Conservation (phyloP, 2,888 invertebrate species). For the Coelopa pilipes region DNA sequence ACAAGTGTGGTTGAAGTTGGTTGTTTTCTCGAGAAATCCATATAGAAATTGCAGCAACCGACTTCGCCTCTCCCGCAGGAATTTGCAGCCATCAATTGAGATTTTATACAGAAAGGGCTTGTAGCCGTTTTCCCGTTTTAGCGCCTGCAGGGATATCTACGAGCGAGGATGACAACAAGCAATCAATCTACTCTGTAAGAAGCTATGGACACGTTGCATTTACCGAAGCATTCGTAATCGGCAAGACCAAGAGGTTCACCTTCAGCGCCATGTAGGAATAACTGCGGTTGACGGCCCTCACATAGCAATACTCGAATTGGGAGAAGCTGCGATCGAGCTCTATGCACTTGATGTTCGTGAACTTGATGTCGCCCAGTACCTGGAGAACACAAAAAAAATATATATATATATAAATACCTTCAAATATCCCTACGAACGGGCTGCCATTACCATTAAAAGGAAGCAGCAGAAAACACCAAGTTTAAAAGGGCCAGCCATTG, state of each 20-base stretch:
- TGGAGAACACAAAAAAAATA: neutral
- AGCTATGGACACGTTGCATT: neutral
- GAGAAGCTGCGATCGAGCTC: neutral
- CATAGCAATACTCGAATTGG: constrained; percentile 23
- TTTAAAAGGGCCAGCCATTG: too few species aligned
- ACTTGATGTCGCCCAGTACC: neutral
- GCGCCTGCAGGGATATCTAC: neutral
- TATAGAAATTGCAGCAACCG: neutral
- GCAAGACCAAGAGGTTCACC: neutral
- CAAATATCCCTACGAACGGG: too few species aligned
- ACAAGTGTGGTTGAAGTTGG: neutral
- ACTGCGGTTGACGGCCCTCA: constrained; percentile 21
- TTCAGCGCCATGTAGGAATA: constrained; percentile 18
- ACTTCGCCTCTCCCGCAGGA: neutral
- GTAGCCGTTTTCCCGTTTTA: neutral
- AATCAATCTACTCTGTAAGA: neutral
- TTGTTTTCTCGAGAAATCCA: neutral
- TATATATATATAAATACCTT: too few species aligned
- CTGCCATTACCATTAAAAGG: too few species aligned
- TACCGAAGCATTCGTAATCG: constrained; percentile 13
- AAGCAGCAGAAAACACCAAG: too few species aligned
- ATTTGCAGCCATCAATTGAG: neutral
- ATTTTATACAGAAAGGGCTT: neutral
- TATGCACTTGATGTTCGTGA: neutral
- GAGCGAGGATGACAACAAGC: neutral